phyloP scores from a whole-genome alignment of 2,797 vertebrate species.

The Myotis pilosus region DNA sequence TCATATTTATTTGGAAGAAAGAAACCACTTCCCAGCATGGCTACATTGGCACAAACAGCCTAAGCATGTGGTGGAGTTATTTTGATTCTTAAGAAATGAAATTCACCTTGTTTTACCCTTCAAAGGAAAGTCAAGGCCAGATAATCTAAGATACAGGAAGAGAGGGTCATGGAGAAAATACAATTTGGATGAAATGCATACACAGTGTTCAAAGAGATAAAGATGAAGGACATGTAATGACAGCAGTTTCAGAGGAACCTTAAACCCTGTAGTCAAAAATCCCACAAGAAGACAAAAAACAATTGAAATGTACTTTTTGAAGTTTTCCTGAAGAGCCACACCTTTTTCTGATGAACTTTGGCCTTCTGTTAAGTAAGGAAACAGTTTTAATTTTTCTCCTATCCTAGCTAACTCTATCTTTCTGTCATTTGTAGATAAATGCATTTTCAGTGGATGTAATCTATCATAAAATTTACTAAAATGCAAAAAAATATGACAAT shows the following conservation, averaged over 20 bases:
- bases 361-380: conserved; percentile 17
- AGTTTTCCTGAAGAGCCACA: neutral
- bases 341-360: neutral
- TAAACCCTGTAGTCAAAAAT: neutral
- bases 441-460: neutral
- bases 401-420: neutral
- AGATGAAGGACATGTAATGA: neutral
- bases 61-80: conserved; percentile 27
- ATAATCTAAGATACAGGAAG: conserved; percentile 35
- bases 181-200: neutral
- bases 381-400: neutral
- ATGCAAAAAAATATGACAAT: neutral
- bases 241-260: conserved; percentile 8
- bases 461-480: conserved; percentile 5
- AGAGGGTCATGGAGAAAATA: conserved; percentile 28
- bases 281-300: neutral
- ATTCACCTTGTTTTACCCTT: conserved; percentile 61
- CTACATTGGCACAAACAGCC: neutral
- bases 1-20: conserved; percentile 35
- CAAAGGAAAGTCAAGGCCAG: conserved; percentile 61
- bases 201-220: conserved; percentile 56
- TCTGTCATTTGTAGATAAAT: neutral
- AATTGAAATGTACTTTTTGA: neutral
- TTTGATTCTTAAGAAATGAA: conserved; percentile 49
- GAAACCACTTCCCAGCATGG: neutral